Evolutionary conservation across 2,888 invertebrate genomes (phyloP).

Genomic region (Osmoderma eremita): DNA sequence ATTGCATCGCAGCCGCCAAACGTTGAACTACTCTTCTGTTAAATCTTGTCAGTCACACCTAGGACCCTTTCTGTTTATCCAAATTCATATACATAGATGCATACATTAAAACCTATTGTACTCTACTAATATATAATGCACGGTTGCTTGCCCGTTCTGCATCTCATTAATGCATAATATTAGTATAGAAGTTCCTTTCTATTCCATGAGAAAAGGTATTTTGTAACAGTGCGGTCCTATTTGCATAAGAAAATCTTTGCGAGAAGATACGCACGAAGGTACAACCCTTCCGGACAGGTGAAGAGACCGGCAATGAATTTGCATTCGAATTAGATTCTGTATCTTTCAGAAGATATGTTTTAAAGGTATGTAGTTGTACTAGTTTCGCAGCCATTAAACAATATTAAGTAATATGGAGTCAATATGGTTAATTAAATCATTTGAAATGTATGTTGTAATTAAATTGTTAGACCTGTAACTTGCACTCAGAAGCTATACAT

Average conservation of each 20-base stretch:
- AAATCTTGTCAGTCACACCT: conserved; percentile 65
- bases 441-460: too few relatives aligned
- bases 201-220: conserved; percentile 55
- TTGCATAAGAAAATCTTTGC: conserved; percentile 48
- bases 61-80: conserved; percentile 61
- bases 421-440: too few relatives aligned
- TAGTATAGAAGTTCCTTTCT: conserved; percentile 49
- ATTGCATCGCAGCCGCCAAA: conserved; percentile 27
- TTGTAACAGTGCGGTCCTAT: conserved; percentile 49
- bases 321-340: too few relatives aligned
- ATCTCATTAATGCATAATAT: conserved; percentile 56
- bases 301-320: conserved; percentile 25
- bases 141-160: conserved; percentile 49
- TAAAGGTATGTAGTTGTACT: too few relatives aligned
- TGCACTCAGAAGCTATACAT: too few relatives aligned
- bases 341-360: too few relatives aligned
- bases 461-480: too few relatives aligned
- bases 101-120: conserved; percentile 49
- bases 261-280: conserved; percentile 38
- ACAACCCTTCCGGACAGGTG: conserved; percentile 48
- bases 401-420: too few relatives aligned
- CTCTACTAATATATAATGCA: conserved; percentile 28
- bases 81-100: conserved; percentile 50
- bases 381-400: too few relatives aligned
- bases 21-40: conserved; percentile 50